Percentiles rank a stretch among this genome's conserved stretches.
Conservation (phyloP, 2,888 invertebrate genomes). For the Phalera bucephala region DNA sequence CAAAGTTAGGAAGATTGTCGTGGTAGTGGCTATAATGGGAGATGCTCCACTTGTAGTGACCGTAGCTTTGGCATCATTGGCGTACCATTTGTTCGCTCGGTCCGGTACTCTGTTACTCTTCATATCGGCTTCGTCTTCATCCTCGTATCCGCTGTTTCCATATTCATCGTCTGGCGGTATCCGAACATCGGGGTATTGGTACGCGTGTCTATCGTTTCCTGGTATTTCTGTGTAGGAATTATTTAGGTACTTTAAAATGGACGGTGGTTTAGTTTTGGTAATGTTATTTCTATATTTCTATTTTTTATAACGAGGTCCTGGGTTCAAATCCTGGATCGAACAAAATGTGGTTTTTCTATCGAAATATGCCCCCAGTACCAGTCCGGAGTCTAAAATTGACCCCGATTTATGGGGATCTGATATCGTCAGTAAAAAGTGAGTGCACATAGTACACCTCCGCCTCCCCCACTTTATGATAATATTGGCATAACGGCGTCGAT, state of each 20-base stretch:
- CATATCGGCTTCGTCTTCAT: constrained; percentile 53
- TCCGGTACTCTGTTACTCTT: constrained; percentile 76
- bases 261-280: too few relatives aligned
- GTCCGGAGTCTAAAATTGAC: too few relatives aligned
- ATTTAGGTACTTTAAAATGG: too few relatives aligned
- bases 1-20: constrained; percentile 44
- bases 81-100: constrained; percentile 78
- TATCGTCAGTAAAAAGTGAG: too few relatives aligned
- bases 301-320: too few relatives aligned
- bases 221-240: constrained; percentile 73
- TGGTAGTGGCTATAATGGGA: constrained; percentile 29
- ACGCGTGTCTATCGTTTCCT: constrained; percentile 72
- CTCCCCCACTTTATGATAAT: too few relatives aligned
- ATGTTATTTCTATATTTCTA: constrained; percentile 5
- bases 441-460: too few relatives aligned
- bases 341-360: too few relatives aligned
- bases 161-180: constrained; percentile 70
- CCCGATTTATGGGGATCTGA: too few relatives aligned
- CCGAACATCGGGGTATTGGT: constrained; percentile 68
- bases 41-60: constrained; percentile 46
- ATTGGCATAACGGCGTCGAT: too few relatives aligned
- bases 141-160: constrained; percentile 67
- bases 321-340: too few relatives aligned
- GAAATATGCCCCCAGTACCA: too few relatives aligned
- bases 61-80: constrained; percentile 66